Base-by-base conservation (phyloP, 2,888 invertebrate species). In the Chrysomela aeneicollis region DNA sequence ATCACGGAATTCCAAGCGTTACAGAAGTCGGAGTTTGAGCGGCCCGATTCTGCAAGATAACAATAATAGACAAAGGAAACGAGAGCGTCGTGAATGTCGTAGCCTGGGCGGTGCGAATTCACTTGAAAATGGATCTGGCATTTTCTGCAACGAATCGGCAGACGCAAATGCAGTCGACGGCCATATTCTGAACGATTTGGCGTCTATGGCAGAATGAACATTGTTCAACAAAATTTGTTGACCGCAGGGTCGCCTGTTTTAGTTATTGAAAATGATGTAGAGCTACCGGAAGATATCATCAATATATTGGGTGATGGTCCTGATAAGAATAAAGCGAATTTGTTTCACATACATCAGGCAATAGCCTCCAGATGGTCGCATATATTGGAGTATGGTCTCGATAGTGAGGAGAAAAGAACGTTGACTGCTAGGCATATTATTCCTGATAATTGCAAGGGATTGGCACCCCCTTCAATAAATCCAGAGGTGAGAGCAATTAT, bases 291-390 rank as follows among this genome's bases (percentile, higher is more conserved):
- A 3, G 54, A 61, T 9, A 17, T 49, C 17, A 22, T 61, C 5
- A 3, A 61, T 2, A 49, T 42, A 15, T 61, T 61, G 26, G 61
- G 61, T 4, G 46, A 32, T 17, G 53, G 54, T 26, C 54, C 61
- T 3, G n/a, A 30, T 12, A 26, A 53, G 35, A 22, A 32, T 10
- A 52, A 17, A 18, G 9, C 5, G 12, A 18, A 19, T 22, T 17
- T 12, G 21, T 60, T 52, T n/a, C 1, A 3, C 2, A 15, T 60
- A 21, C 60, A 60, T 46, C 12, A 8, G 12, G 60, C 60, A 18
- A 8, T 60, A 52, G 18, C 10, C 10, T 21, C 21, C 12, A 37
- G 61, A 22, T 61, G 61, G 61, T n/a, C n/a, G n/a, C 32, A 54
- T 30, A 54, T 54, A 17, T 9, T 54, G 6, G 32, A 17, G 8